Evolutionary conservation across 2,797 vertebrate genomes (phyloP).

Genomic region (Syngnathus rostellatus): DNA sequence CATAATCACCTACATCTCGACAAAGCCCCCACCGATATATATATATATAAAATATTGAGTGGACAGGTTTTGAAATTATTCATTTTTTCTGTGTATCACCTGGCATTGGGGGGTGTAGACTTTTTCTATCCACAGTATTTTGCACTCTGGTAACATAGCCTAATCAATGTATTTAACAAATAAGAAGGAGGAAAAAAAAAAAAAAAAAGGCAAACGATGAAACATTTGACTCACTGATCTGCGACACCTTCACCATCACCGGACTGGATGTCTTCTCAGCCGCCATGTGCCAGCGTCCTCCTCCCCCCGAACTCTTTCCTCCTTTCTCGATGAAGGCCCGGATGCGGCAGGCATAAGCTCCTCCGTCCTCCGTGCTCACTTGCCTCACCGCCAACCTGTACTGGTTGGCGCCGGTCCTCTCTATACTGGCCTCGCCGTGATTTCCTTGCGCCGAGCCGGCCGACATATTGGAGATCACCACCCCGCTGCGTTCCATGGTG

Average conservation of each 20-base stretch:
- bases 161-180: not conserved
- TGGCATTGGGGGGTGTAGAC: no score
- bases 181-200: not conserved
- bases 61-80: no score
- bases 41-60: no score
- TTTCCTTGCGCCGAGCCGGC: conserved; percentile 7
- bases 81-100: no score
- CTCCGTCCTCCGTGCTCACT: conserved; percentile 65
- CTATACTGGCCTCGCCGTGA: conserved; percentile 58
- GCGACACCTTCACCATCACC: conserved; percentile 67
- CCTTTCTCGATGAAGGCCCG: conserved; percentile 68
- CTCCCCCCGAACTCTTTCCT: conserved; percentile 54
- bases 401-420: conserved; percentile 60
- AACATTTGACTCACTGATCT: conserved; percentile 72
- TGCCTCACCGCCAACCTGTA: conserved; percentile 73
- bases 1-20: no score
- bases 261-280: conserved; percentile 76
- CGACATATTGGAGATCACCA: conserved; percentile 68
- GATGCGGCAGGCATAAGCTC: conserved; percentile 78
- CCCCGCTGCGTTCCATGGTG: conserved; percentile 72
- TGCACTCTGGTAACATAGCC: not conserved
- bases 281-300: conserved; percentile 78
- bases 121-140: no score
- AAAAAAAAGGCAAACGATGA: not conserved
- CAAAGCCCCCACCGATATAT: no score